These are phyloP conservation scores for Euphydryas editha DNA, from an alignment of 2,888 invertebrate genomes.

Conservation along the genomic window DNA sequence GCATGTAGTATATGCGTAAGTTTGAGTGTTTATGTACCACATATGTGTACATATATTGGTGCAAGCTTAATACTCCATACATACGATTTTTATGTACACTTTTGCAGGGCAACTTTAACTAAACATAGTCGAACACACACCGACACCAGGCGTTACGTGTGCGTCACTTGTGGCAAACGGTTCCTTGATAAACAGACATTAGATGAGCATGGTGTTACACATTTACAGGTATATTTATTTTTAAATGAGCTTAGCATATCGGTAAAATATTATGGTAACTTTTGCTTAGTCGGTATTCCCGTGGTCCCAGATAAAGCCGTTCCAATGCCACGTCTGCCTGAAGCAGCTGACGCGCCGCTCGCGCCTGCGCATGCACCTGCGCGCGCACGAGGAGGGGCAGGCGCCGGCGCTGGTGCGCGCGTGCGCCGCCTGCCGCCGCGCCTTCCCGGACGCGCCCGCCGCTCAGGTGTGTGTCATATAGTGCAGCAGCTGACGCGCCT, in stretches of 20 bases:
- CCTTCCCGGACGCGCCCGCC: constrained; percentile 60
- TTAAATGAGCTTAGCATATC: too few species aligned
- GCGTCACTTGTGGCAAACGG: constrained; percentile 76
- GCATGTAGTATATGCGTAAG: too few species aligned
- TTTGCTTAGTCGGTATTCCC: not conserved
- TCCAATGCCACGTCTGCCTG: constrained; percentile 82
- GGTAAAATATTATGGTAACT: too few species aligned
- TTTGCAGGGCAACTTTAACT: constrained; percentile 71
- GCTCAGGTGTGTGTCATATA: constrained; percentile 62
- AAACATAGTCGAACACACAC: constrained; percentile 80
- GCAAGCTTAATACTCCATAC: too few species aligned
- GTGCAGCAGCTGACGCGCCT: constrained; percentile 79
- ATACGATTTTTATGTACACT: not conserved
- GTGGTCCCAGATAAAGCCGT: constrained; percentile 73
- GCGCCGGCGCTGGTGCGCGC: constrained; percentile 63
- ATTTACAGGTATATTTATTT: constrained; percentile 63
- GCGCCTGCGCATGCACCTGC: constrained; percentile 77
- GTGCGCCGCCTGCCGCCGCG: constrained; percentile 66
- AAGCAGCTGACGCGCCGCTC: constrained; percentile 80
- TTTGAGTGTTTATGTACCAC: too few species aligned
- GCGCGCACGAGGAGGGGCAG: constrained; percentile 76
- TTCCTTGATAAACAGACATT: constrained; percentile 81
- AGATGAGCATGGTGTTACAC: constrained; percentile 80
- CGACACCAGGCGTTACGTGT: constrained; percentile 77
- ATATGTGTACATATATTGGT: too few species aligned